Evolutionary conservation across 2,113 vertebrate species (phyloP), one percentile per base, ranked within the genome.

Genomic region (Strix uralensis): DNA sequence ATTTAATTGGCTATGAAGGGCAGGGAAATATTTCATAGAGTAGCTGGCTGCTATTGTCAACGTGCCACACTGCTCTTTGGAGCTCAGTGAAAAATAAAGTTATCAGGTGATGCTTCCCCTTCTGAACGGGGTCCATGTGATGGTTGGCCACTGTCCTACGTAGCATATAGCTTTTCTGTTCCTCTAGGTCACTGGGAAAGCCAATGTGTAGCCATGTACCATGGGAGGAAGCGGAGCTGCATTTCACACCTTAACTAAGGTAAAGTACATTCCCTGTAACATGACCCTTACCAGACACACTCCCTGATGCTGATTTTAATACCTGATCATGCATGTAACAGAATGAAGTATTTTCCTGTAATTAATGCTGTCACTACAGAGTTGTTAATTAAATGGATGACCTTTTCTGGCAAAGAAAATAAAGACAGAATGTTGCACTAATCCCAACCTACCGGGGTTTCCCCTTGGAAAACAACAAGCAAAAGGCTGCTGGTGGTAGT

Each of bases 1-100:
- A 91, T 92, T 93, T 93, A 97, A 83, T 91, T 92, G 58, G 38
- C 83, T 88, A 66, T 86, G 94, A 96, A 95, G 86, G 91, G 91
- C 75, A 92, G 88, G 82, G 86, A 58, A 2, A 18, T 81, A 59
- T 77, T 88, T 96, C 59, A 9, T 2, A 20, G 66, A 89, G 70
- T 36, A 74, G 85, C 81, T 97, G 69, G 74, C 29, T 93, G 92
- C 80, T 81, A 2, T 40, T 81, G 66, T 94, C 91, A 92, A 61
- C 8, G 3, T 87, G 87, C 86, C 86, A 86, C 5, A 0, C 75
- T 67, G 72, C 73, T 92, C 73, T 20, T 63, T 0, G 0, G 59
- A 84, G 47, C 70, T 86, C 75, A 34, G n/a, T 47, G 77, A 54
- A 46, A 81, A 95, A 72, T 38, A 15, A 81, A 93, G 42, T 72